Percentiles rank a stretch among this genome's conserved stretches.
These are phyloP conservation scores for Botia kubotai DNA, from an alignment of 2,797 vertebrate species.

Conservation along the genomic window DNA sequence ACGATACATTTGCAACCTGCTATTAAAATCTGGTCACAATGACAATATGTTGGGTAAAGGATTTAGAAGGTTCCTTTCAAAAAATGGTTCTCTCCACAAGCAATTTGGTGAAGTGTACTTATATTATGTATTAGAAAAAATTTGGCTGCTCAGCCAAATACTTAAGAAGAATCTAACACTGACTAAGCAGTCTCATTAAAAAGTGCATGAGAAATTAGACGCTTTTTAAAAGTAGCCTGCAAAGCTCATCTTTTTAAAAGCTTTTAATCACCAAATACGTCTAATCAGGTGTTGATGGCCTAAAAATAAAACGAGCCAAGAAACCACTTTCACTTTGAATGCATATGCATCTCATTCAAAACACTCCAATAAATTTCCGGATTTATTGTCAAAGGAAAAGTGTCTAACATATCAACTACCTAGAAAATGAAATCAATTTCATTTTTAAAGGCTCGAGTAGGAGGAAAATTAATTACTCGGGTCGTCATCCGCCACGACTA, in stretches of 20 bases:
- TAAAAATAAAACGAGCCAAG: background rate
- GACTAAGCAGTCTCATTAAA: background rate
- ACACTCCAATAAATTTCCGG: background rate
- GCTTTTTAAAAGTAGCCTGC: background rate
- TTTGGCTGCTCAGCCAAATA: no score
- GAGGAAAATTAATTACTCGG: background rate
- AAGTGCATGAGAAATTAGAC: background rate
- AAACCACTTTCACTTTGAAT: background rate
- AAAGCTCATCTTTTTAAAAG: background rate
- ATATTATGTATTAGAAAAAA: no score
- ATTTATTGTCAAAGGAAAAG: constrained; percentile 7
- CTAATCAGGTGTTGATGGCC: background rate
- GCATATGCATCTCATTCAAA: background rate
- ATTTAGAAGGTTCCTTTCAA: background rate
- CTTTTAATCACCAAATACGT: background rate
- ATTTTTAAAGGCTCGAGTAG: background rate
- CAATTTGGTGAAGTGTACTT: no score
- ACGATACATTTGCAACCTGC: background rate
- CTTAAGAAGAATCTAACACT: background rate
- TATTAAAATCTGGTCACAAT: background rate
- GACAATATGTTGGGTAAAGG: no score
- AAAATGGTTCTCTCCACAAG: no score
- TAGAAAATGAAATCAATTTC: constrained; percentile 4
- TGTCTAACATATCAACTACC: background rate
- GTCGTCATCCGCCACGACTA: background rate